These are phyloP conservation scores for Gastrophryne carolinensis DNA, from an alignment of 2,797 vertebrate genomes.

Conservation along the genomic window DNA sequence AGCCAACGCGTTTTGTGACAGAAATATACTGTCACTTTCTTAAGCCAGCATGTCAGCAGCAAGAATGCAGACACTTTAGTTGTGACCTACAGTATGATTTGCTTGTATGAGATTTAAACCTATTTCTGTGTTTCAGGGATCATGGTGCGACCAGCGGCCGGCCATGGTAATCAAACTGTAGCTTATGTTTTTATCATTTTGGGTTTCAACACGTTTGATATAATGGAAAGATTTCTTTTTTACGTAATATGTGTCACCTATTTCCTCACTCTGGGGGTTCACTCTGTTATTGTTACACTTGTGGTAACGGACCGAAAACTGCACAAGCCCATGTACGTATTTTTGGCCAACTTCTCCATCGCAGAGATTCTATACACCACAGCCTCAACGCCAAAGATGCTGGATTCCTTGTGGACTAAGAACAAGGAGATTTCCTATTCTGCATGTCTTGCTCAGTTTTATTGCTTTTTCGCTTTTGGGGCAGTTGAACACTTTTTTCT, in stretches of 20 bases:
- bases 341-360: slow-evolving; percentile 58
- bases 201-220: slow-evolving; percentile 51
- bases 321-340: slow-evolving; percentile 56
- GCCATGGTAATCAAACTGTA: slow-evolving; percentile 3
- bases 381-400: slow-evolving; percentile 38
- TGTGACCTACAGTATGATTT: no score
- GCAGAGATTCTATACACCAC: slow-evolving; percentile 54
- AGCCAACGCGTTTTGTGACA: no score
- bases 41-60: no score
- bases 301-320: slow-evolving; percentile 45
- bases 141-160: background rate
- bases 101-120: no score
- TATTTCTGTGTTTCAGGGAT: background rate
- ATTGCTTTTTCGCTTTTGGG: slow-evolving; percentile 34
- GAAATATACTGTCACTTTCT: no score
- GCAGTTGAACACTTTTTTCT: slow-evolving; percentile 55
- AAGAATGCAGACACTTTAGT: no score
- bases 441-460: slow-evolving; percentile 34
- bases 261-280: slow-evolving; percentile 52
- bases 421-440: slow-evolving; percentile 27
- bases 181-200: slow-evolving; percentile 38
- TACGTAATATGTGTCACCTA: slow-evolving; percentile 51
- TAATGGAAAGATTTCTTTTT: slow-evolving; percentile 53
- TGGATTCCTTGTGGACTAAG: slow-evolving; percentile 12
- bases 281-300: slow-evolving; percentile 49